Evolutionary conservation across 2,113 vertebrate genomes (phyloP), one percentile per base, ranked within the genome.

Genomic region (Phaetusa simplex): DNA sequence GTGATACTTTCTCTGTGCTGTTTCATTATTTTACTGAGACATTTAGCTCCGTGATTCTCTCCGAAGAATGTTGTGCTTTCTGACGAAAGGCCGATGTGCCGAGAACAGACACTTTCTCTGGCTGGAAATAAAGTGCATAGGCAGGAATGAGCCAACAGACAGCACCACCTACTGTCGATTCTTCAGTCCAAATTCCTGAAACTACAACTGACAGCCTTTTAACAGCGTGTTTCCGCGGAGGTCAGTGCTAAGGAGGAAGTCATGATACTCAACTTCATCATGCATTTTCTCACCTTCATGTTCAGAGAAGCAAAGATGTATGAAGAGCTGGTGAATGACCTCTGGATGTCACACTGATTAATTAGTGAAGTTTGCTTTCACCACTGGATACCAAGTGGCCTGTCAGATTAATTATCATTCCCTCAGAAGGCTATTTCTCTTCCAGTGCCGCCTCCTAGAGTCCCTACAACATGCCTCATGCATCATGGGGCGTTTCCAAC

Each of bases 301-400:
- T 49, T 14, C n/a, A 64, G 71, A 92, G 38, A 67, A 8, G 50
- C 55, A 62, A 77, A 94, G 64, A 29, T 38, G 4, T 62, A 62
- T 59, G 69, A 78, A 47, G 56, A 86, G 47, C 38, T 88, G 58
- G 43, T 2, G 5, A 88, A 71, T n/a, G 80, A 91, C 93, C 83
- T 96, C 94, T 91, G 88, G 55, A 74, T 91, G 83, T 81, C 86
- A 83, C 55, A 16, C 14, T 91, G 94, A 97, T 96, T 95, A 96
- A 95, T 94, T 88, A 81, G 77, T 24, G n/a, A 62, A 66, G 80
- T 83, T 95, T 92, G 32, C 32, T 81, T 70, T 70, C 91, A 50
- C 86, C 45, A 64, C 64, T 62, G 86, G 86, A 66, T 50, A 58
- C 53, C 80, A 74, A 95, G 20, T 81, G 59, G 20, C 55, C 71